Evolutionary conservation across 2,888 invertebrate species (phyloP), one percentile per base, ranked within the genome.

Genomic region (Orchesellides sinensis): DNA sequence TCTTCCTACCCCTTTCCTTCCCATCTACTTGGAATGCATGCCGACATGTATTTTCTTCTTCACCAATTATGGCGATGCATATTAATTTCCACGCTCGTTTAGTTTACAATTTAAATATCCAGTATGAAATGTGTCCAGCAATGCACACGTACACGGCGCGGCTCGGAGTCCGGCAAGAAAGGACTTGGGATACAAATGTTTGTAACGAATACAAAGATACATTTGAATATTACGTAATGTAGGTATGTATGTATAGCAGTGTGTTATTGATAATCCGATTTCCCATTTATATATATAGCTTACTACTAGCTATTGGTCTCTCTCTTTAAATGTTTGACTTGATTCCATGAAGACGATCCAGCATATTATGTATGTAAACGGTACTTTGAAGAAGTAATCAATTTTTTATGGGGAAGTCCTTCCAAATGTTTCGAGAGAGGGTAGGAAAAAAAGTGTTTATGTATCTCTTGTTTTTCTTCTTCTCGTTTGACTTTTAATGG

Each of bases 401-500:
- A 8, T n/a, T 49, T 17, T 32, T 25, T n/a, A 66, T 66, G 47
- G 3, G 59, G 27, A 14, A 59, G n/a, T n/a, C 59, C n/a, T 32
- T 14, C 29, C 25, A 54, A 17, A 47, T n/a, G n/a, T n/a, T n/a
- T n/a, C n/a, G n/a, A n/a, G n/a, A n/a, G n/a, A n/a, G n/a, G n/a
- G n/a, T n/a, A n/a, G n/a, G 14, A 47, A 10, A 47, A 17, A 17
- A 49, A 19, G 32, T 29, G 27, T 12, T 45, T 66, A 27, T 66
- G 45, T 66, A 66, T 66, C 47, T 47, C 25, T 23, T 45, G 6
- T 45, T n/a, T 54, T 17, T 47, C 25, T 27, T 61, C 21, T 54
- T 21, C 12, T 21, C 19, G 12, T 61, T 45, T 25, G 47, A 47
- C 47, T 47, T 66, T n/a, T n/a, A 66, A 66, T 66, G 66, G 66